These are phyloP conservation scores for Trogon surrucura DNA, from an alignment of 2,113 vertebrate species.

Conservation along the genomic window DNA sequence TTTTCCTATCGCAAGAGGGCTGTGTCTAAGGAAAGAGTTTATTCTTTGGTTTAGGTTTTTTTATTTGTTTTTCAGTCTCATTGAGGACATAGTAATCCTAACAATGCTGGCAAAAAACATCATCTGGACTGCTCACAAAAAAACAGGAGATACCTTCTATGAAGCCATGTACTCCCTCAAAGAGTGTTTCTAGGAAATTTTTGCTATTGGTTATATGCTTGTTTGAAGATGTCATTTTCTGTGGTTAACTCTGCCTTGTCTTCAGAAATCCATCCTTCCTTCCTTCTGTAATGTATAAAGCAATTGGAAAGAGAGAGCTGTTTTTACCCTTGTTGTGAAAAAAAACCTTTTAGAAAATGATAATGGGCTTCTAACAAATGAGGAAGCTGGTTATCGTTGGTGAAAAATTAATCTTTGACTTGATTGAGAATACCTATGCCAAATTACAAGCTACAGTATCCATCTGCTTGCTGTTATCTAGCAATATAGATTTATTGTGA, in stretches of 20 bases:
- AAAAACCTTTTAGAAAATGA: constrained; percentile 13
- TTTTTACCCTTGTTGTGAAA: constrained; percentile 5
- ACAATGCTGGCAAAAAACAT: not conserved
- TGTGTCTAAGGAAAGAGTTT: not conserved
- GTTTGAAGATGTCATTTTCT: not conserved
- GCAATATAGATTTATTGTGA: constrained; percentile 53
- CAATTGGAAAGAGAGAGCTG: not conserved
- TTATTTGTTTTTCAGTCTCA: not conserved
- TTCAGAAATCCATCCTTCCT: not conserved
- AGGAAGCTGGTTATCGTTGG: not conserved
- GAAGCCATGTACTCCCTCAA: not conserved
- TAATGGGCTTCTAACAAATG: not conserved
- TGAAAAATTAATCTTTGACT: constrained; percentile 47
- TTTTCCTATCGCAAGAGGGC: not conserved
- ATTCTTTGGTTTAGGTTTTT: not conserved
- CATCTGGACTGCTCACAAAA: not conserved
- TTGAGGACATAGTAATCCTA: not conserved
- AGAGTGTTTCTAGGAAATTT: not conserved
- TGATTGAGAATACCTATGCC: constrained; percentile 40
- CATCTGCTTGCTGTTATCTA: constrained; percentile 52
- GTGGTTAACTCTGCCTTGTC: not conserved
- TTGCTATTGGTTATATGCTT: not conserved
- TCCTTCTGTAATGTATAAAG: not conserved
- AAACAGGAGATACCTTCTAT: not conserved
- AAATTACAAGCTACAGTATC: constrained; percentile 20